These are phyloP conservation scores for Mormoops blainvillei DNA, from an alignment of 2,113 vertebrate species.

Conservation along the genomic window DNA sequence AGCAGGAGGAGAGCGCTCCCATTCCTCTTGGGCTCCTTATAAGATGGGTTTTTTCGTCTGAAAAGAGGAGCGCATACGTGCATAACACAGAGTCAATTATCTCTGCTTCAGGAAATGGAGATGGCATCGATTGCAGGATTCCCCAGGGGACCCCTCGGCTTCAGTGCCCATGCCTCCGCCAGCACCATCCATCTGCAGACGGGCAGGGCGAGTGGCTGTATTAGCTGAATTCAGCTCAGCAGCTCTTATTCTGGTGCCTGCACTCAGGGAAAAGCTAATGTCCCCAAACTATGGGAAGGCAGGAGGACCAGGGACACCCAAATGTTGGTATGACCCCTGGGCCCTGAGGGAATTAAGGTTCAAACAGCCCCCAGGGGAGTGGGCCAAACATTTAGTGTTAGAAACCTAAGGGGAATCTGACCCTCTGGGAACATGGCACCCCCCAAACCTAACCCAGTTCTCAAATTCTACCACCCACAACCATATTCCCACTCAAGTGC, in stretches of 20 bases:
- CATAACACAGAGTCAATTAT: not conserved
- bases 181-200: not conserved
- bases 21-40: not conserved
- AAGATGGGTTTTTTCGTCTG: not conserved
- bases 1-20: not conserved
- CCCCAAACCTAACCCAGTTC: not conserved
- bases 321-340: not conserved
- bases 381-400: no score
- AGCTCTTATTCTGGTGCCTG: not conserved
- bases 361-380: not conserved
- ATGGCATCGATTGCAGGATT: not conserved
- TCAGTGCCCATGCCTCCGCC: not conserved
- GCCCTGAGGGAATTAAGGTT: not conserved
- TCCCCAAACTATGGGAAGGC: not conserved
- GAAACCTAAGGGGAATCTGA: not conserved
- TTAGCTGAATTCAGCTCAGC: not conserved
- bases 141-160: not conserved
- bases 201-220: not conserved
- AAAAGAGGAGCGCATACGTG: not conserved
- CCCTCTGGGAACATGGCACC: not conserved
- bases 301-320: not conserved
- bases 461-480: not conserved
- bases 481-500: not conserved
- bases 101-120: not conserved
- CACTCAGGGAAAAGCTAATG: not conserved